Evolutionary conservation across 2,888 invertebrate genomes (phyloP), one percentile per base, ranked within the genome.

Genomic region (Platerodrilus igneus): DNA sequence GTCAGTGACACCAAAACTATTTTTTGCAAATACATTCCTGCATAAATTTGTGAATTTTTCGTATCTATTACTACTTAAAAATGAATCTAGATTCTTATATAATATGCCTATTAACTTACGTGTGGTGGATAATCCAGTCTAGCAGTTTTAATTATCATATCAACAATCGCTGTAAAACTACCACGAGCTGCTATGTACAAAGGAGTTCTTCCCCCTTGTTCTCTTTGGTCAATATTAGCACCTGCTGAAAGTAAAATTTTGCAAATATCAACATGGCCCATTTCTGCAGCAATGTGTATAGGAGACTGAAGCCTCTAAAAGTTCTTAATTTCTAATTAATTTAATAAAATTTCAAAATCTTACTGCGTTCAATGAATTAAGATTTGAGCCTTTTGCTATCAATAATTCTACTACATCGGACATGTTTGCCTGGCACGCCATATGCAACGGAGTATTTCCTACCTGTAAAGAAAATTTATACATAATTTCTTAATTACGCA

Each of bases 131-230:
- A 78, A 54, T 82, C 83, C 48, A 83, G 63, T 53, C 83, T 73
- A 3, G 83, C 76, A 10, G 83, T 83, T 56, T 83, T 85, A 48
- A 88, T 86, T 40, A 88, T 80, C 74, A 87, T 80, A 59, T 86
- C 88, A 41, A 88, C 79, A 47, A 88, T 86, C 17, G 86, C 85
- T 1, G 86, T 85, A 68, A 86, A 86, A 59, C 86, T 86, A 8
- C 87, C 87, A 34, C 87, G 68, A 2, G 87, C 85, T 0, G 87
- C 87, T 16, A 86, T 76, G 48, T 86, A 77, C 55, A 86, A 74
- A 18, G 86, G 83, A 1, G 86, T 86, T 32, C 76, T 73, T 18
- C 81, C 81, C 37, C 76, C 73, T 64, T 76, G 75, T 57, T 77
- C 77, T 41, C 73, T 64, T 56, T 77, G 77, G 52, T 83, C 81